Base-by-base conservation (phyloP, 2,113 vertebrate genomes). In the Rissa tridactyla region DNA sequence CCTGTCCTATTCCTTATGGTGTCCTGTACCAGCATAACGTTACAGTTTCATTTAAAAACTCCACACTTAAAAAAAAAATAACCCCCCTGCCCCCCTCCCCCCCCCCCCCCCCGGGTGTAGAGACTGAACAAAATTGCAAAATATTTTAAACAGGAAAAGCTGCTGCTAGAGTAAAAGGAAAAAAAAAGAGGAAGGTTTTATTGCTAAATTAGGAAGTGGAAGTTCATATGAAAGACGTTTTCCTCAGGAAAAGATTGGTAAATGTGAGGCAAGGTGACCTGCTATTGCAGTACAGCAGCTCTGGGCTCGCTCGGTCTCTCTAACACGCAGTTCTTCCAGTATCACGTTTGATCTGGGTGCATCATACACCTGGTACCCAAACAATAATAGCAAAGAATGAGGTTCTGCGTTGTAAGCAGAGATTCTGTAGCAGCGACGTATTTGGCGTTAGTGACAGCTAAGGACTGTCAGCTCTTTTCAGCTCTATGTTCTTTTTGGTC, bases 191-290 rank as follows among this genome's bases (percentile, higher is more conserved):
- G 95, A 97, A 96, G 90, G 25, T 54, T 92, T 88, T 96, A 52
- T 95, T 96, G 93, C 97, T 81, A 92, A 94, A 96, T 81, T 96
- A 94, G 90, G 95, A 97, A 96, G 85, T 94, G 36, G 76, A 93
- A 92, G 60, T 91, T 95, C 22, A 21, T 90, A 29, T 76, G 88
- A 93, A 96, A 93, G 88, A 92, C 0, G 1, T 94, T 94, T 97
- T 95, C 91, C 93, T 94, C 42, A 94, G 90, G 92, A 97, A 92
- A 86, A 90, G 72, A 2, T 60, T 49, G 90, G 85, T 83, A 69
- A 72, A 77, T 81, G 69, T 96, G 91, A 94, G 76, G 96, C 89
- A 94, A 96, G 87, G 94, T 88, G 87, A 88, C 69, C n/a, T 83
- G 49, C 65, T 94, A 2, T 66, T 96, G 91, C 93, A 88, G 4